Evolutionary conservation across 2,797 vertebrate species (phyloP).

Genomic region (Distichodus sexfasciatus): DNA sequence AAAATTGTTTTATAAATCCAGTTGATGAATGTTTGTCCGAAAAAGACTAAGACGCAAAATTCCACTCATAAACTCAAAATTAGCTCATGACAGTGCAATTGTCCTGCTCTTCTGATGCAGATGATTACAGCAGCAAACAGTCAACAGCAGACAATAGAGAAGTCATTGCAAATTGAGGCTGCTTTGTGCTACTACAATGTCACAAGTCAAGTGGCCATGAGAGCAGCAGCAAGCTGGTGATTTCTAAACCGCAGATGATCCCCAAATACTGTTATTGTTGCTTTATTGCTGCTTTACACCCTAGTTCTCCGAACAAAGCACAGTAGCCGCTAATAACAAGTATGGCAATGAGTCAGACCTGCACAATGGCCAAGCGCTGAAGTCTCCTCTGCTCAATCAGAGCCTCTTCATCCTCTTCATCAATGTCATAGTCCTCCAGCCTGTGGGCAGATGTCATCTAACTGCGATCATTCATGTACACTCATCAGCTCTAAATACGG

Average conservation of each 20-base stretch:
- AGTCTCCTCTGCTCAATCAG: conserved; percentile 93
- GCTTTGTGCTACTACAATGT: not conserved
- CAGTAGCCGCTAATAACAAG: not conserved
- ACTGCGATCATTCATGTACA: not conserved
- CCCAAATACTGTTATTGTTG: not conserved
- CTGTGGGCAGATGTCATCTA: conserved; percentile 62
- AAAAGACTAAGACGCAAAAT: no score
- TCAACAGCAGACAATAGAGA: no score
- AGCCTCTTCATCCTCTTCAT: conserved; percentile 96
- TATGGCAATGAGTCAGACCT: conserved; percentile 70
- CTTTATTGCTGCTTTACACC: not conserved
- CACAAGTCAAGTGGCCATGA: not conserved
- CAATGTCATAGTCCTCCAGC: conserved; percentile 93
- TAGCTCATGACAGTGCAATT: no score
- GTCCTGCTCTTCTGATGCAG: no score
- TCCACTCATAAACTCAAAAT: no score
- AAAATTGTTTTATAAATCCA: not conserved
- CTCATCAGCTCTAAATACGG: not conserved
- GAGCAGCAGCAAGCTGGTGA: not conserved
- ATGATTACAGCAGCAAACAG: no score
- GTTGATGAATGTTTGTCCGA: no score
- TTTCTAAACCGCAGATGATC: not conserved
- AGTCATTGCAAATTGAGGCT: no score
- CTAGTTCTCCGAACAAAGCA: not conserved
- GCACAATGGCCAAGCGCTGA: conserved; percentile 92